A percentile compares a stretch with the other conserved stretches of the same genome.
Evolutionary conservation across 2,113 vertebrate genomes (phyloP).

Genomic region (Dromas ardeola): DNA sequence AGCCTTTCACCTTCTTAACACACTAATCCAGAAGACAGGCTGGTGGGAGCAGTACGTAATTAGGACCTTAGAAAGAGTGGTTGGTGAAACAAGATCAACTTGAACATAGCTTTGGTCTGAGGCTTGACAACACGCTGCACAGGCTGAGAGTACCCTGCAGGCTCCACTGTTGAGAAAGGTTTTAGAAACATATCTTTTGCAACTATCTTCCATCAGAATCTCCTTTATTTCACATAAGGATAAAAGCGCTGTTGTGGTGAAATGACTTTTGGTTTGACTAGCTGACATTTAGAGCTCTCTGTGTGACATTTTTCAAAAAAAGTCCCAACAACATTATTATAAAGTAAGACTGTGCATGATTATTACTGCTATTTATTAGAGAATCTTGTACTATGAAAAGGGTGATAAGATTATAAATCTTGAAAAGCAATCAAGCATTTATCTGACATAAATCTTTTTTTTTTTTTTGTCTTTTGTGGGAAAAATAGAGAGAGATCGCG

Average conservation of each 20-base stretch:
- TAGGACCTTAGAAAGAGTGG: background rate
- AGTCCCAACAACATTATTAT: background rate
- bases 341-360: background rate
- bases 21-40: background rate
- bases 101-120: background rate
- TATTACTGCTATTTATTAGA: background rate
- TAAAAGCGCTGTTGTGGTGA: background rate
- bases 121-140: rapidly evolving
- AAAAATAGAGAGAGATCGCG: background rate
- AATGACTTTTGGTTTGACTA: background rate
- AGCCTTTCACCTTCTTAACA: background rate
- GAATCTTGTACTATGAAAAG: background rate
- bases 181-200: background rate
- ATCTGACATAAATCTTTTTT: background rate
- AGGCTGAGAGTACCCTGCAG: background rate
- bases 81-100: background rate
- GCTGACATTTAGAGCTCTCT: background rate
- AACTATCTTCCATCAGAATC: background rate
- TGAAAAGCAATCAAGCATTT: background rate
- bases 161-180: background rate
- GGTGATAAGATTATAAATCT: background rate
- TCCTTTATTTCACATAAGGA: background rate
- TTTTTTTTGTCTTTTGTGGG: background rate
- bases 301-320: background rate
- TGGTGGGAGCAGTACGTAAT: background rate